Percentiles rank a stretch among this genome's conserved stretches.
Evolutionary conservation across 2,113 vertebrate species (phyloP).

Genomic region (Clarias magur): DNA sequence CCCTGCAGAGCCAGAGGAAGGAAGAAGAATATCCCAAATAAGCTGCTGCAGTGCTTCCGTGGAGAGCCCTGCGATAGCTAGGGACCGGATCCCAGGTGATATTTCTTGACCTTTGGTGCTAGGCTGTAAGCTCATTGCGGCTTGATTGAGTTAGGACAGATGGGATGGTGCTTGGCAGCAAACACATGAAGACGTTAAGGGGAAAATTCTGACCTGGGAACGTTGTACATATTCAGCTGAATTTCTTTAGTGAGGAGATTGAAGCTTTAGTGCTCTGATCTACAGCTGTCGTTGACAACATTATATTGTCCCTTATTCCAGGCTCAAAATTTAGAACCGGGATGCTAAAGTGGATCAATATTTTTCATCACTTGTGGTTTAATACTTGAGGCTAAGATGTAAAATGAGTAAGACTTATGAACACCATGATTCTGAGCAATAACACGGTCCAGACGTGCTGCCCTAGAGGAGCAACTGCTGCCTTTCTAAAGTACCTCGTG

Average conservation of each 20-base stretch:
- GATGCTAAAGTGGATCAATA: constrained; percentile 32
- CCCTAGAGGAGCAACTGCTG: constrained; percentile 28
- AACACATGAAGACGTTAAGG: constrained; percentile 8
- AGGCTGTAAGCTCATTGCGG: constrained; percentile 3
- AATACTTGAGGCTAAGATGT: constrained; percentile 28
- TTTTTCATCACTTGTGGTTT: constrained; percentile 45
- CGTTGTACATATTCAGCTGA: constrained; percentile 12
- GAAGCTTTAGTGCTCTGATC: neutral
- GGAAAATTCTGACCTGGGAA: neutral
- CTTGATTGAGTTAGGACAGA: constrained; percentile 35
- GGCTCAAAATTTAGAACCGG: constrained; percentile 10
- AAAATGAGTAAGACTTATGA: constrained; percentile 29
- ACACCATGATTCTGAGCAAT: neutral
- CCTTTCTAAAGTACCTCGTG: constrained; percentile 31
- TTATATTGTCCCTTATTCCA: constrained; percentile 14
- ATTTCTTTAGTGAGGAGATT: constrained; percentile 10
- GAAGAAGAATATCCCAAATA: constrained; percentile 22
- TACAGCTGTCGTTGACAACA: constrained; percentile 37
- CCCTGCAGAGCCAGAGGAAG: constrained; percentile 3
- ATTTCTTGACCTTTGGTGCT: constrained; percentile 24
- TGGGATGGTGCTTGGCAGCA: neutral
- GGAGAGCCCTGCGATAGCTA: neutral
- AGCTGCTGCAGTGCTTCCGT: constrained; percentile 22
- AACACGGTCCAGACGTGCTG: neutral
- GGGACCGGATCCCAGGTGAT: constrained; percentile 31